phyloP scores from a whole-genome alignment of 2,113 vertebrate genomes.

The Tachysurus vachellii region DNA sequence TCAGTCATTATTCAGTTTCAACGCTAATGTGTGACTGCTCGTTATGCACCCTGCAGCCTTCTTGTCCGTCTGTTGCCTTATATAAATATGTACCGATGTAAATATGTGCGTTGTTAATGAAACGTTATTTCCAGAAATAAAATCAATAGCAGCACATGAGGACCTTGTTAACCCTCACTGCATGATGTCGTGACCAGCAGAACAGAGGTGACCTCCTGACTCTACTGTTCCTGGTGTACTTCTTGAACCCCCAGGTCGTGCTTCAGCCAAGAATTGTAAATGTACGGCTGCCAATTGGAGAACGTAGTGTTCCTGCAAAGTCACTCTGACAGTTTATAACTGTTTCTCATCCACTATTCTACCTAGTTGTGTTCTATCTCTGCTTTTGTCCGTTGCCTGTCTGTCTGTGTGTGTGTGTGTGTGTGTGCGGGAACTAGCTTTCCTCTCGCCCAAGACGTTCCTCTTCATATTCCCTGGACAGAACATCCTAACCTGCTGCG shows the following conservation, averaged over 20 bases:
- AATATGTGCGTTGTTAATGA: no score
- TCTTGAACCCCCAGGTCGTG: background rate
- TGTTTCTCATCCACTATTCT: background rate
- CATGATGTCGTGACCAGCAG: no score
- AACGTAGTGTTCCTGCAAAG: conserved; percentile 25
- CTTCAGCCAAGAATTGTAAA: background rate
- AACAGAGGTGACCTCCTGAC: background rate
- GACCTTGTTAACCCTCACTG: background rate
- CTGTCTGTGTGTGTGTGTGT: background rate
- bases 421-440: conserved; percentile 7
- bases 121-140: background rate
- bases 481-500: conserved; percentile 59
- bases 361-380: conserved; percentile 18
- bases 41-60: no score
- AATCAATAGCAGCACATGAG: background rate
- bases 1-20: background rate
- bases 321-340: conserved; percentile 10
- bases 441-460: background rate
- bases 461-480: conserved; percentile 44
- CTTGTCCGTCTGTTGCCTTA: no score
- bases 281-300: background rate
- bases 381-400: background rate
- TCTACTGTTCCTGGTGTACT: background rate
- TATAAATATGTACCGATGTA: no score
- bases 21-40: no score